Evolutionary conservation across 1,140 invertebrate genomes (phyloP).

Genomic region (Cryptotermes secundus): DNA sequence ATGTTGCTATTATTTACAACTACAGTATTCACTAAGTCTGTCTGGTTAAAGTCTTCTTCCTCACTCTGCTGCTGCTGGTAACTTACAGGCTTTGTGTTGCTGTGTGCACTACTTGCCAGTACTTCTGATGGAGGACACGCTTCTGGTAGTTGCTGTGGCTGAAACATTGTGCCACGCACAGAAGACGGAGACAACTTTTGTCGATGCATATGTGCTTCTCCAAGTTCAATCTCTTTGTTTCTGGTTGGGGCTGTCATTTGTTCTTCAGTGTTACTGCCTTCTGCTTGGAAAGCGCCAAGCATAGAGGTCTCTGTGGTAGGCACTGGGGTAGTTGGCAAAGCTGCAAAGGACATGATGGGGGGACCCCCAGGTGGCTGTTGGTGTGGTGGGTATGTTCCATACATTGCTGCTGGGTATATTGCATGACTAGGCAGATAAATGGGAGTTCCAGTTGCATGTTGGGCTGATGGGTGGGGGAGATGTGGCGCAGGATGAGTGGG

Average conservation of each 20-base stretch:
- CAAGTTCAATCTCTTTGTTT: not conserved
- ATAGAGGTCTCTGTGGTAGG: not conserved
- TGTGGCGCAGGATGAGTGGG: constrained; percentile 23
- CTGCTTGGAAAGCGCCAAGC: not conserved
- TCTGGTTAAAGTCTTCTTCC: not conserved
- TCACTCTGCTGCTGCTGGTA: constrained; percentile 2
- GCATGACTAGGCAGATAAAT: constrained; percentile 28
- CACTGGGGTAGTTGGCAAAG: not conserved
- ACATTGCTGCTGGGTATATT: not conserved
- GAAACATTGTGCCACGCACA: not conserved
- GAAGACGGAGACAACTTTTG: not conserved
- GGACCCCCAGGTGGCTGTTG: not conserved
- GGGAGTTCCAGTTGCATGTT: constrained; percentile 38
- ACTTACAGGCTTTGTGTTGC: not conserved
- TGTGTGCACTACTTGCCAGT: not conserved
- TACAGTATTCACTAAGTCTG: constrained; percentile 1
- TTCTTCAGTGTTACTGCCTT: constrained; percentile 5
- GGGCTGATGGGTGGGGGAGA: constrained; percentile 34
- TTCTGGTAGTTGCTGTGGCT: not conserved
- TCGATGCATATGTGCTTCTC: not conserved
- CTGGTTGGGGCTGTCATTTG: not conserved
- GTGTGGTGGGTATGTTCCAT: not conserved
- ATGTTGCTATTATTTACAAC: constrained; percentile 8
- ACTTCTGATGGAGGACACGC: not conserved
- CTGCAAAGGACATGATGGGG: not conserved